Percentiles rank a stretch among this genome's conserved stretches.
These are phyloP conservation scores for Stylophora pistillata DNA, from an alignment of 64 coral and sea anemone species.

Conservation along the genomic window DNA sequence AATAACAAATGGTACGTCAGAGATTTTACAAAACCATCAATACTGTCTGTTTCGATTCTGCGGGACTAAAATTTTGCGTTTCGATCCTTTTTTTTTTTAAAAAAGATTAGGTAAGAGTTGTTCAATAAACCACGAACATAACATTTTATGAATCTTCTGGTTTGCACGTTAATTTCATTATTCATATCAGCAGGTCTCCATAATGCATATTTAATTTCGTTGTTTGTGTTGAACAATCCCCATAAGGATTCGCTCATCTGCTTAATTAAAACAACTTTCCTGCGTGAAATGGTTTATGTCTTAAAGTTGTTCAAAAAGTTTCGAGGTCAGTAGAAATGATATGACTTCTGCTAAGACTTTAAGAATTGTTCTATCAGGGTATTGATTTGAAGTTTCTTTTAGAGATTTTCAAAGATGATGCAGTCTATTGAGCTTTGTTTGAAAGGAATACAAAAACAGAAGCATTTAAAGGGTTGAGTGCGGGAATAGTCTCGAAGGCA, in stretches of 20 bases:
- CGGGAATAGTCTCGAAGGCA: too few relatives aligned
- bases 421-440: neutral
- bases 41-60: neutral
- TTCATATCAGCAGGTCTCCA: neutral
- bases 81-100: neutral
- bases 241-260: too few relatives aligned
- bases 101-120: neutral
- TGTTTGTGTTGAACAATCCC: neutral
- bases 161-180: constrained; percentile 21
- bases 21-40: too few relatives aligned
- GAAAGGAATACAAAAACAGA: neutral
- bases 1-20: neutral
- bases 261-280: too few relatives aligned
- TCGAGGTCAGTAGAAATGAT: too few relatives aligned
- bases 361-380: neutral
- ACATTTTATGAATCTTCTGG: neutral
- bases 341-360: too few relatives aligned
- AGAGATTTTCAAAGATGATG: neutral
- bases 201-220: neutral
- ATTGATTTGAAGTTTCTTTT: neutral
- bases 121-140: neutral
- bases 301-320: too few relatives aligned
- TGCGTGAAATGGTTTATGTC: too few relatives aligned
- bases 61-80: neutral
- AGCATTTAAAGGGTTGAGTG: neutral